phyloP scores from a whole-genome alignment of 2,113 vertebrate species.

The Larimichthys polyactis region DNA sequence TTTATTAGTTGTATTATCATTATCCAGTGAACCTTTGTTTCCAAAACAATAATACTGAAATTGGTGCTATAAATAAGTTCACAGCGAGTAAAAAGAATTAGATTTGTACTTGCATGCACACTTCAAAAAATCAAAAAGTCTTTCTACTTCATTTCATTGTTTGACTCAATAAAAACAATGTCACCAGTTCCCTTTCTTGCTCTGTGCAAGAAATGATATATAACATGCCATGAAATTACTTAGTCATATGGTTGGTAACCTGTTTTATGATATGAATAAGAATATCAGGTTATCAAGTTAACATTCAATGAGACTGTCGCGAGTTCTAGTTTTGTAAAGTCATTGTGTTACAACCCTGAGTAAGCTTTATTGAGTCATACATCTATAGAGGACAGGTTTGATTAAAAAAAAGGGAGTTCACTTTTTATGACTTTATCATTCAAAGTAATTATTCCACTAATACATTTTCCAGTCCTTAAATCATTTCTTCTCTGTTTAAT shows the following conservation, averaged over 20 bases:
- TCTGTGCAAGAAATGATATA: background rate
- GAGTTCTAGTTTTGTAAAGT: background rate
- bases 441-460: background rate
- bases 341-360: background rate
- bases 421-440: conserved; percentile 7
- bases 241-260: background rate
- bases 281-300: background rate
- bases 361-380: conserved; percentile 5
- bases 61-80: background rate
- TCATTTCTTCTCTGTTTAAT: background rate
- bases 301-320: background rate
- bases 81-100: background rate
- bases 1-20: background rate
- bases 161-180: background rate
- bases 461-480: background rate
- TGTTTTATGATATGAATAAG: background rate
- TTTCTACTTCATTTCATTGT: background rate
- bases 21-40: background rate
- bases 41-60: background rate
- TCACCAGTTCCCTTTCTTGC: background rate
- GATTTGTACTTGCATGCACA: background rate
- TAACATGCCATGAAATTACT: background rate
- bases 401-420: background rate
- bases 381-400: background rate
- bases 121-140: background rate